Evolutionary conservation across 92 coral and sea anemone genomes (phyloP), one percentile per base, ranked within the genome.

Genomic region (Porites rus): DNA sequence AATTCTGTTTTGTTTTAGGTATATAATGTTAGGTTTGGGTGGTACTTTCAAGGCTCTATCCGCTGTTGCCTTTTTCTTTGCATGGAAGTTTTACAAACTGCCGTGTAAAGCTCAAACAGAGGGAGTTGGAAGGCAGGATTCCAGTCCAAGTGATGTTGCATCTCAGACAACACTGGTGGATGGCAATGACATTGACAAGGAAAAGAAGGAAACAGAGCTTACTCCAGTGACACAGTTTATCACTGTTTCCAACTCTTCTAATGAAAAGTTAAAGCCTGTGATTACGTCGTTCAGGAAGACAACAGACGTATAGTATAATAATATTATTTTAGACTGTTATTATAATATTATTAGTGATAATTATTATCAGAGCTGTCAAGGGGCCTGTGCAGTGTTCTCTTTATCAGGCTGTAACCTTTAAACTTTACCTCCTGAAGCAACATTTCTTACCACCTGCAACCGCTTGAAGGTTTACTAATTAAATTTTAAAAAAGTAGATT

Each of bases 61-160:
- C 13, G 96, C 94, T 3, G 17, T 94, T 17, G 89, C 96, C 17
- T 94, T 94, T 77, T 85, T 90, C 88, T 86, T 94, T 50, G 98
- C 98, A 1, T 94, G 98, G 98, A 94, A 90, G 60, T 85, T 85
- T 84, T 94, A 94, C 89, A 72, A 79, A 61, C 91, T 87, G 11
- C 98, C 98, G 8, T 53, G 62, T 25, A 31, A 77, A 16, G 72
- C 12, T 51, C 72, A 22, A 67, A 46, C 72, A 19, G 72, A 67
- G 16, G 38, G 11, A 28, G 9, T 53, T 9, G 14, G 13, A 62
- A 52, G 78, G 43, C 64, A 74, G 64, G 80, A 60, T 65, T 83
- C 80, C 16, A 83, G 53, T 24, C 87, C 73, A 8, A 63, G 69
- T 9, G 87, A 62, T 4, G 73, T 66, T 16, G 24, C 79, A 72